Percentiles rank a stretch among this genome's conserved stretches.
Conservation (phyloP, 2,797 vertebrate genomes). For the Heteromormyrus szaboi region DNA sequence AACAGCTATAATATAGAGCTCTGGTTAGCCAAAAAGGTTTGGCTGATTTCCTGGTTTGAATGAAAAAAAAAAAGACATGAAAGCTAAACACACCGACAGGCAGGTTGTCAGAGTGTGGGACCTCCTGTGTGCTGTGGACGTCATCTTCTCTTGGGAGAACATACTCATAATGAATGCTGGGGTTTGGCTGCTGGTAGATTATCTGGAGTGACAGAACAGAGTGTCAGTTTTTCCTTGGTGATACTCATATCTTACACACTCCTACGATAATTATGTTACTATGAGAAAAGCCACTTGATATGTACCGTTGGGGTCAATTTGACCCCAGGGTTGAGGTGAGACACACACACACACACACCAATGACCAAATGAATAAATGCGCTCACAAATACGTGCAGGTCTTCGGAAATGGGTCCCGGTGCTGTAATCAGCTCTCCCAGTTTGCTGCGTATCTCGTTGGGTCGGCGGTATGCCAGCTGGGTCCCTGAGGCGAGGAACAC, state of each 20-base stretch:
- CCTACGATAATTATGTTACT: neutral
- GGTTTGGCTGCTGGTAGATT: slow-evolving; percentile 64
- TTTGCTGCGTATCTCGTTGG: slow-evolving; percentile 64
- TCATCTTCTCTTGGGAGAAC: slow-evolving; percentile 41
- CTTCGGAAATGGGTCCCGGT: slow-evolving; percentile 50
- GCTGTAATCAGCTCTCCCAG: slow-evolving; percentile 63
- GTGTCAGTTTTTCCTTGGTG: neutral
- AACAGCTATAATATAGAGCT: neutral
- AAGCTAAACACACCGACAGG: slow-evolving; percentile 44
- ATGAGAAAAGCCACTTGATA: neutral
- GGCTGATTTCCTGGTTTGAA: neutral
- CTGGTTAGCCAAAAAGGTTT: neutral
- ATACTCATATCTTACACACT: neutral
- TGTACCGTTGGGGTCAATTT: neutral
- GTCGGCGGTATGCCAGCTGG: slow-evolving; percentile 55
- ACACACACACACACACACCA: neutral
- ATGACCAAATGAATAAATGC: neutral
- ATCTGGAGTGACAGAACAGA: slow-evolving; percentile 40
- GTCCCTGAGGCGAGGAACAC: slow-evolving; percentile 54
- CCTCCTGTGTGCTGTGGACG: slow-evolving; percentile 31
- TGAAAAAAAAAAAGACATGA: neutral
- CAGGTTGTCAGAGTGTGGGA: slow-evolving; percentile 32
- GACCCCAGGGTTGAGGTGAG: too few species aligned
- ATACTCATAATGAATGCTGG: slow-evolving; percentile 58
- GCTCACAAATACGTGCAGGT: slow-evolving; percentile 55